Percentiles rank a stretch among this genome's conserved stretches.
phyloP scores from a whole-genome alignment of 2,797 vertebrate genomes.

The Tiaroga cobitis region DNA sequence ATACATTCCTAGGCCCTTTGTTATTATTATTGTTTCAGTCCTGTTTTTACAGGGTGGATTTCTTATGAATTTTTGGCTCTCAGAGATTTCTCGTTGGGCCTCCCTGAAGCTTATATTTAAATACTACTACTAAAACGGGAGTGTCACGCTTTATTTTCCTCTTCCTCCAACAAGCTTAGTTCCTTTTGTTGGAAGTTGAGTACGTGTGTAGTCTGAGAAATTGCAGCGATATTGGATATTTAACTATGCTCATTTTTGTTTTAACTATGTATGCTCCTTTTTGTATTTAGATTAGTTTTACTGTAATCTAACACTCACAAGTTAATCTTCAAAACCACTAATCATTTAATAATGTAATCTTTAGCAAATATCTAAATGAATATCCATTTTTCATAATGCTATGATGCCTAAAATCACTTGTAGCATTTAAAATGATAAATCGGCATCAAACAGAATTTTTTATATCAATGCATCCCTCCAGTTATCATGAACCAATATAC shows the following conservation, averaged over 20 bases:
- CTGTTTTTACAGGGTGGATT: slow-evolving; percentile 44
- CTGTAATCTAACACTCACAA: not conserved
- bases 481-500: not conserved
- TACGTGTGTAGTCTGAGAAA: not conserved
- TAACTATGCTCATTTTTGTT: no score
- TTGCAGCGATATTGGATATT: not conserved
- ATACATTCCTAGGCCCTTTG: slow-evolving; percentile 39
- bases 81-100: slow-evolving; percentile 13
- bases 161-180: not conserved
- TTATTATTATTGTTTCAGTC: slow-evolving; percentile 50
- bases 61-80: slow-evolving; percentile 25
- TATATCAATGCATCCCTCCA: not conserved
- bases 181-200: slow-evolving; percentile 6
- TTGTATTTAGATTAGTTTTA: not conserved
- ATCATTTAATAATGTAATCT: not conserved
- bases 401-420: not conserved
- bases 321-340: not conserved
- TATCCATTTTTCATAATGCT: not conserved
- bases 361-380: not conserved
- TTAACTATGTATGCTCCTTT: not conserved
- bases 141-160: slow-evolving; percentile 8
- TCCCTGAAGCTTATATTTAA: slow-evolving; percentile 28
- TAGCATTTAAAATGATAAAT: not conserved
- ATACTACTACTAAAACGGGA: slow-evolving; percentile 10
- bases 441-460: not conserved